Conservation (phyloP, 2,888 invertebrate genomes). For the Stenurella melanura region DNA sequence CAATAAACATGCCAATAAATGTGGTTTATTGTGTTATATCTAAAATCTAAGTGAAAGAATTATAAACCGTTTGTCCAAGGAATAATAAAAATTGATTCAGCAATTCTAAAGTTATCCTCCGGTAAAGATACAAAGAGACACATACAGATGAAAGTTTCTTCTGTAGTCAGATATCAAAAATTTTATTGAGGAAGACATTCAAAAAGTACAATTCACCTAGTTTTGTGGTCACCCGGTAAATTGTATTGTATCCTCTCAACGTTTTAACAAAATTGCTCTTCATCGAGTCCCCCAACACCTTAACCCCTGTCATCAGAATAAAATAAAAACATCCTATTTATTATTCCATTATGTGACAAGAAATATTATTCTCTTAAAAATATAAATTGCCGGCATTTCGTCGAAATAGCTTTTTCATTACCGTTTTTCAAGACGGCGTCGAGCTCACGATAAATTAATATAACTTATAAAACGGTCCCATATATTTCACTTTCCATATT, state of each 20-base stretch:
- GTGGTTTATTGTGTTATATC: too few species aligned
- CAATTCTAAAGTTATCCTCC: too few species aligned
- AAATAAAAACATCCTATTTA: constrained; percentile 30
- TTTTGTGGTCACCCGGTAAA: not conserved
- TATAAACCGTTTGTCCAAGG: too few species aligned
- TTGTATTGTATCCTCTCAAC: not conserved
- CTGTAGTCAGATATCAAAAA: too few species aligned
- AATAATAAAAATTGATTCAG: too few species aligned
- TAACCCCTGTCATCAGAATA: constrained; percentile 1
- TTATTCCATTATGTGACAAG: constrained; percentile 14
- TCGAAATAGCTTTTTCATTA: constrained; percentile 22
- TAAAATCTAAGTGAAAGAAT: too few species aligned
- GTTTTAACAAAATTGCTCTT: not conserved
- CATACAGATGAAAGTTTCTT: too few species aligned
- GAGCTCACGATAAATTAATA: constrained; percentile 20
- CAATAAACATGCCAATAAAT: too few species aligned
- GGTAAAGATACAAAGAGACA: too few species aligned
- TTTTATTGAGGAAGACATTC: too few species aligned
- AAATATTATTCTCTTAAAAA: constrained; percentile 29
- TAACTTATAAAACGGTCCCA: constrained; percentile 31
- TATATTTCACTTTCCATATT: constrained; percentile 33
- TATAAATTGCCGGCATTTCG: constrained; percentile 23
- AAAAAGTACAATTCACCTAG: too few species aligned
- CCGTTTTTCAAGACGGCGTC: constrained; percentile 15
- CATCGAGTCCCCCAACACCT: not conserved